A percentile compares a stretch with the other conserved stretches of the same genome.
Evolutionary conservation across 2,113 vertebrate genomes (phyloP).

Genomic region (Bos javanicus): DNA sequence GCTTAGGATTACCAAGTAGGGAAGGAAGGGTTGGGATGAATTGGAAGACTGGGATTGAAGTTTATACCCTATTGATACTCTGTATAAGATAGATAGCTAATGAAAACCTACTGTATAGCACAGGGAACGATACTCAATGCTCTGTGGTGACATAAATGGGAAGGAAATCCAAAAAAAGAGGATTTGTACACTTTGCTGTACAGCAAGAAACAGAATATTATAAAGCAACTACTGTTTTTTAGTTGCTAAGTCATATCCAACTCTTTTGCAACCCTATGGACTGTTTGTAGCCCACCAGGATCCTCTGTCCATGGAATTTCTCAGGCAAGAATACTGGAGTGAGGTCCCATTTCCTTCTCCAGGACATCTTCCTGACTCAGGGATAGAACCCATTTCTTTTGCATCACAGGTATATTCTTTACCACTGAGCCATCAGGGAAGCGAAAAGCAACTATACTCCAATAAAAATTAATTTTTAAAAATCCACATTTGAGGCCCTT

Average conservation of each 20-base stretch:
- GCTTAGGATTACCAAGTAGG: not conserved
- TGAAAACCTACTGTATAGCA: not conserved
- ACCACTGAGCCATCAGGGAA: not conserved
- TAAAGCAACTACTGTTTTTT: not conserved
- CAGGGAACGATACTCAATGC: not conserved
- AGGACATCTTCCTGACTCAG: not conserved
- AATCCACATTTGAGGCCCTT: not conserved
- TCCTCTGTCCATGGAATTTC: not conserved
- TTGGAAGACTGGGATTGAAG: not conserved
- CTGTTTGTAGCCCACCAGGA: not conserved
- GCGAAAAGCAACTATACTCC: not conserved
- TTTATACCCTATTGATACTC: not conserved
- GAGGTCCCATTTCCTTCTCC: not conserved
- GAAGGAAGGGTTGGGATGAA: not conserved
- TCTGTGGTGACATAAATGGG: not conserved
- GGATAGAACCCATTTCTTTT: not conserved
- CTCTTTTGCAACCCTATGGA: not conserved
- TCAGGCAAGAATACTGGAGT: not conserved
- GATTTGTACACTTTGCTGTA: not conserved
- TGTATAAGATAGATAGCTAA: not conserved
- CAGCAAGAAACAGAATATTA: not conserved
- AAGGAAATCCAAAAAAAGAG: not conserved
- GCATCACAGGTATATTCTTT: not conserved
- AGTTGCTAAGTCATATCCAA: not conserved
- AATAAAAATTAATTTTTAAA: not conserved